These are phyloP conservation scores for Berghia stephanieae DNA, from an alignment of 1,140 invertebrate species.

Conservation along the genomic window DNA sequence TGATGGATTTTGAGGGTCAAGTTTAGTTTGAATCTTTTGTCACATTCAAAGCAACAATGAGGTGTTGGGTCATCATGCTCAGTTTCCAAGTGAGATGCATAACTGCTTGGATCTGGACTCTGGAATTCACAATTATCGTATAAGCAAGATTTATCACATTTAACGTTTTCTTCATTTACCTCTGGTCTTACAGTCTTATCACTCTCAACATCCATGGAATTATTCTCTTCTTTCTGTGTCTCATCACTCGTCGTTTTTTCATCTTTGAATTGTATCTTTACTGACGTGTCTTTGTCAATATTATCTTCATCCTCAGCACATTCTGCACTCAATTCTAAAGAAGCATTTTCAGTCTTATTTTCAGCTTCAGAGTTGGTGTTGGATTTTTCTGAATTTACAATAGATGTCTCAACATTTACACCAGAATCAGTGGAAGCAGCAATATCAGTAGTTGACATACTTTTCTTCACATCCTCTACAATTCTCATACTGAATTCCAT, in stretches of 20 bases:
- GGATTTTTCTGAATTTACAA: not conserved
- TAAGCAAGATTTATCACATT: too few species aligned
- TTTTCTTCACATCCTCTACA: not conserved
- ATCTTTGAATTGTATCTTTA: too few species aligned
- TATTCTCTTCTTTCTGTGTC: too few species aligned
- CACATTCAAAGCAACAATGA: conserved; percentile 13
- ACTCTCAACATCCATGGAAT: too few species aligned
- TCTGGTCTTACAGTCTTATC: too few species aligned
- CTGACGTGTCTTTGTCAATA: too few species aligned
- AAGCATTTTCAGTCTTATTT: not conserved
- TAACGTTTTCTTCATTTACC: too few species aligned
- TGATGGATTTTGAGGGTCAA: conserved; percentile 18
- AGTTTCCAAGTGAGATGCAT: not conserved
- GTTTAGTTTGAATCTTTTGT: not conserved
- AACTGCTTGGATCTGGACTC: not conserved
- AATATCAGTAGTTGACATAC: not conserved
- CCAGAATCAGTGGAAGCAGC: not conserved
- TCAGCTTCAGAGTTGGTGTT: not conserved
- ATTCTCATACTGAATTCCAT: conserved; percentile 19
- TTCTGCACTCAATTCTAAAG: conserved; percentile 6
- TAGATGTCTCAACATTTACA: too few species aligned
- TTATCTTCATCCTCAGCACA: conserved; percentile 1
- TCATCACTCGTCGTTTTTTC: too few species aligned
- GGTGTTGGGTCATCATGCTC: conserved; percentile 14
- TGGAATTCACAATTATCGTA: not conserved